Evolutionary conservation across 2,888 invertebrate genomes (phyloP), one percentile per base, ranked within the genome.

Genomic region (Cybosia mesomella): DNA sequence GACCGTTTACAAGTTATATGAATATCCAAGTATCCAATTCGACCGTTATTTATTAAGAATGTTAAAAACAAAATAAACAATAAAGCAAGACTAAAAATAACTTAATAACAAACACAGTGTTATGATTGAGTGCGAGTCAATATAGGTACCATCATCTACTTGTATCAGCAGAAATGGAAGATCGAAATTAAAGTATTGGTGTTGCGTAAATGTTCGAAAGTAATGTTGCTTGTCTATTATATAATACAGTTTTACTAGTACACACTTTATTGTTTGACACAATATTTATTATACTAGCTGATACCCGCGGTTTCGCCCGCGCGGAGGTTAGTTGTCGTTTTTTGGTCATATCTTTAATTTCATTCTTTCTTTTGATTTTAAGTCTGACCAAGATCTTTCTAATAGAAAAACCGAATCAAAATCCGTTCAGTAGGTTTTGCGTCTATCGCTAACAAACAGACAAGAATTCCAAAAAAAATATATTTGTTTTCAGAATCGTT

Each of bases 181-280:
- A 49, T 49, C n/a, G 18, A 49, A 55, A 8, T 24, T 18, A 13
- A 24, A 28, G 15, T 18, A 28, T 22, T 55, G 24, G 28, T 15
- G 24, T 55, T 24, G 28, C 13, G 22, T 55, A 55, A 55, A 24
- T 55, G 55, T 24, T 55, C 24, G 55, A 55, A 55, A 55, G 55
- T 55, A 24, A 15, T 22, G 1, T 15, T 55, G 28, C 22, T 55
- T 55, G 55, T 2, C 7, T 2, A 55, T 55, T 55, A 55, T 55
- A 8, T 55, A 55, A 55, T 55, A 24, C 55, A 15, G 18, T 15
- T 55, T 11, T 55, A 28, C 11, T 55, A 18, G 9, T 0, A 55
- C 15, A 0, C 8, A 55, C 1, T 55, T 15, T 55, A 15, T 8
- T 55, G 24, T 28, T 13, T 28, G 55, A 55, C 55, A 55, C 24